Evolutionary conservation across 2,797 vertebrate genomes (phyloP).

Genomic region (Falco peregrinus): DNA sequence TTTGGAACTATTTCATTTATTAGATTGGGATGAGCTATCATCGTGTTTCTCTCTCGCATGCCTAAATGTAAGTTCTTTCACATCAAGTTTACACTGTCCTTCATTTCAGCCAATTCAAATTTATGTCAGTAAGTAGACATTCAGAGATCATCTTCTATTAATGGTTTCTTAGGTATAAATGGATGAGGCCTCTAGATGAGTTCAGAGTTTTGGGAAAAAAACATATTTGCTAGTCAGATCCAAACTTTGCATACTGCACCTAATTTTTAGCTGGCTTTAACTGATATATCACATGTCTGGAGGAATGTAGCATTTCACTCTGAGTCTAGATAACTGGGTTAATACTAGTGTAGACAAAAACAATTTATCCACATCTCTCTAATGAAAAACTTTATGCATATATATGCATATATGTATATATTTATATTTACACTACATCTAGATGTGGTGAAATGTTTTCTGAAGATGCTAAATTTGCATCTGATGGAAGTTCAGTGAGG

Average conservation of each 20-base stretch:
- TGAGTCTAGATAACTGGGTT: neutral
- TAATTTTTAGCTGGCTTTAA: neutral
- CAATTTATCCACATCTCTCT: neutral
- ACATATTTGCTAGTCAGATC: neutral
- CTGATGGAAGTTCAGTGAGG: neutral
- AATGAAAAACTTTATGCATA: neutral
- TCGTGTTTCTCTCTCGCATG: neutral
- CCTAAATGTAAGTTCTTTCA: neutral
- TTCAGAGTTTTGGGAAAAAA: neutral
- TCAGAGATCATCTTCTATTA: neutral
- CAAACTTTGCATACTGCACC: neutral
- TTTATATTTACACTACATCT: neutral
- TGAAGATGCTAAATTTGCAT: neutral
- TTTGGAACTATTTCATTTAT: neutral
- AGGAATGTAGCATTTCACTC: neutral
- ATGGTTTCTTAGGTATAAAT: neutral
- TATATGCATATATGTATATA: neutral
- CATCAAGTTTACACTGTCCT: neutral
- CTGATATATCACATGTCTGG: neutral
- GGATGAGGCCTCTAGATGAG: neutral
- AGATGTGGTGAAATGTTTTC: neutral
- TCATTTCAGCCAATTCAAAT: neutral
- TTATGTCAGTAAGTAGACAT: neutral
- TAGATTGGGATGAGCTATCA: neutral
- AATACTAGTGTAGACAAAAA: neutral